Evolutionary conservation across 1,140 invertebrate genomes (phyloP), one percentile per base, ranked within the genome.

Genomic region (Tetragnatha versicolor): DNA sequence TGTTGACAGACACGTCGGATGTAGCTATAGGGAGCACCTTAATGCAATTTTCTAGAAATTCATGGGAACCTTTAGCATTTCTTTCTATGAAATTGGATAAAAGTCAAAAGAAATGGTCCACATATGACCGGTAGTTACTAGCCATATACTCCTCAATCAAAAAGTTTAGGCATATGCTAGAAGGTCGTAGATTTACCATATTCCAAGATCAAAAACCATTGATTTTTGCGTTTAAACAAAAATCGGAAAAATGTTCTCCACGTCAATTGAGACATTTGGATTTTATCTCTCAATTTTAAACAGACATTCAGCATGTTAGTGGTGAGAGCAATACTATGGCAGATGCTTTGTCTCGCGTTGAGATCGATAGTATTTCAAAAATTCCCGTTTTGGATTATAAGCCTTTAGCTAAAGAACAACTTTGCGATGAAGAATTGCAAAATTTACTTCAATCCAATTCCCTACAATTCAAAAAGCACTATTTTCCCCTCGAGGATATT

Each of bases 141-240:
- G 83, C 84, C 12, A 69, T 82, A 10, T 82, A 81, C 66, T 29
- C 25, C 80, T 22, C 47, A 81, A 72, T 84, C 83, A 61, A 27
- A 27, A 66, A 82, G 68, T 85, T 85, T 61, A 27, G 77, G 22
- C 76, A 83, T 73, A 39, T 82, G 22, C 12, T 84, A 0, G 83
- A 85, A 73, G 80, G 83, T 14, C 51, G 51, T 9, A 4, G 29
- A 29, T 12, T 55, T 53, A 79, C 29, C 0, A 58, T 83, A 14
- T 80, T 12, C 29, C 12, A 55, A 22, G 4, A 12, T 55, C 83
- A 83, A 55, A 81, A 82, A 53, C 83, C 81, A 1, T 63, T 85
- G 37, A 80, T 33, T 0, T 81, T 35, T 61, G 83, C 82, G 12
- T 80, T 83, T 42, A 29, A 17, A 14, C 35, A 72, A 42, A 55